Conservation (phyloP, 2,888 invertebrate genomes). For the Cepaea hortensis region DNA sequence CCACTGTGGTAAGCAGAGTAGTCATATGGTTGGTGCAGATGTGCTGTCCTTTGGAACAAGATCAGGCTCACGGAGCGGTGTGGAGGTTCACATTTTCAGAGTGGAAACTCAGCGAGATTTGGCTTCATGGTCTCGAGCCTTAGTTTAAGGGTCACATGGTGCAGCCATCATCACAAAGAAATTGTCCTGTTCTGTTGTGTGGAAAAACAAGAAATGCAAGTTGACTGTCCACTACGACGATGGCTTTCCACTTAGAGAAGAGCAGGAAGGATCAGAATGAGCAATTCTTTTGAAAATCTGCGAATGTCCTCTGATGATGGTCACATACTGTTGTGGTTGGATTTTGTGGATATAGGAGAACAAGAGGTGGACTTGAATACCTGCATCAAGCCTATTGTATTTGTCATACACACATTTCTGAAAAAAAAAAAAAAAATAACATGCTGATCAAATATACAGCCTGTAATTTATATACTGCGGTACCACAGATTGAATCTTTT, state of each 20-base stretch:
- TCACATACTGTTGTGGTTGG: conserved; percentile 90
- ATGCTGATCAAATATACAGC: too few species aligned
- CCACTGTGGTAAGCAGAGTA: conserved; percentile 76
- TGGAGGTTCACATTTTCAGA: conserved; percentile 89
- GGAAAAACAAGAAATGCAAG: conserved; percentile 85
- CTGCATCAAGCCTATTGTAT: conserved; percentile 98
- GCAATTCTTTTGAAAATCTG: conserved; percentile 87
- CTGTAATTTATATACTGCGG: conserved; percentile 73
- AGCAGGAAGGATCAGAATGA: conserved; percentile 58
- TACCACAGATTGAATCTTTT: too few species aligned
- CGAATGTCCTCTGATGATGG: conserved; percentile 97
- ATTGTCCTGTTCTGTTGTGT: conserved; percentile 86
- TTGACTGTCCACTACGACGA: conserved; percentile 89
- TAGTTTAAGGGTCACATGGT: conserved; percentile 96
- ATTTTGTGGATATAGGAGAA: conserved; percentile 87
- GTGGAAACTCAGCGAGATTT: conserved; percentile 96
- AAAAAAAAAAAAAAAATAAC: conserved; percentile 86
- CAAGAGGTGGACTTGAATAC: conserved; percentile 89
- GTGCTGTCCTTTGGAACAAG: conserved; percentile 79
- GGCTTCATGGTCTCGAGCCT: conserved; percentile 92
- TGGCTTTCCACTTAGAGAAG: conserved; percentile 84
- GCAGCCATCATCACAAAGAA: conserved; percentile 92
- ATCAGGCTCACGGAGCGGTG: conserved; percentile 91
- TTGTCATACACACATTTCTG: conserved; percentile 97
- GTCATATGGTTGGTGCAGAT: conserved; percentile 70